phyloP scores from a whole-genome alignment of 2,797 vertebrate species.

The Falco cherrug region DNA sequence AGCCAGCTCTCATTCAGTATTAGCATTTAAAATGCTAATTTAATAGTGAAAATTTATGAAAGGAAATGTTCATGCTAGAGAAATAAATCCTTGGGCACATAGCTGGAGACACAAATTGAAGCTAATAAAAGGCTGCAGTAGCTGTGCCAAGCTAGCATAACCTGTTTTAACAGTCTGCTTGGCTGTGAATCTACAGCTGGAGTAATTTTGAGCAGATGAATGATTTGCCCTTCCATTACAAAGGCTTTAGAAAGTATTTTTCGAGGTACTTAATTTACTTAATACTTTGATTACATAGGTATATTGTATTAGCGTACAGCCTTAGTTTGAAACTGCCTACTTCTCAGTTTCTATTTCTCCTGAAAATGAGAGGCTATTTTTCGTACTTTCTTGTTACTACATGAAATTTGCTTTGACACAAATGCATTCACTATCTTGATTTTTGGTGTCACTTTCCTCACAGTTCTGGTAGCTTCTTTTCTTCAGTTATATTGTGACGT shows the following conservation, averaged over 20 bases:
- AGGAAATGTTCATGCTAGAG: background rate
- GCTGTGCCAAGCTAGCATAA: background rate
- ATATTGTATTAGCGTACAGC: background rate
- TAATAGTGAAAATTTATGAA: background rate
- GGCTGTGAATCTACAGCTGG: background rate
- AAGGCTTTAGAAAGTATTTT: background rate
- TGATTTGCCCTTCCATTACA: background rate
- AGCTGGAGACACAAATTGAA: slow-evolving; percentile 1
- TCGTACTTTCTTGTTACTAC: background rate
- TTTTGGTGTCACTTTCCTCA: background rate
- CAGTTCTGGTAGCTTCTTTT: background rate
- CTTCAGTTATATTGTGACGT: background rate
- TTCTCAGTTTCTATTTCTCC: background rate
- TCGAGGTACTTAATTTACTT: background rate
- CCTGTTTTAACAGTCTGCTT: background rate
- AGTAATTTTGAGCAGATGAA: background rate
- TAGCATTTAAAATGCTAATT: slow-evolving; percentile 21
- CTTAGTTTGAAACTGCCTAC: background rate
- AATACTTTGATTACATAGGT: background rate
- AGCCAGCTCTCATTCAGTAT: background rate
- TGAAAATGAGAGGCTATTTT: background rate
- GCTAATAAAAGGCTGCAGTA: background rate
- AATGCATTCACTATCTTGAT: background rate
- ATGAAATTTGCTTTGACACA: background rate
- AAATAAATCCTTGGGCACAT: background rate